These are phyloP conservation scores for Portunus trituberculatus DNA, from an alignment of 1,140 invertebrate genomes.

Conservation along the genomic window DNA sequence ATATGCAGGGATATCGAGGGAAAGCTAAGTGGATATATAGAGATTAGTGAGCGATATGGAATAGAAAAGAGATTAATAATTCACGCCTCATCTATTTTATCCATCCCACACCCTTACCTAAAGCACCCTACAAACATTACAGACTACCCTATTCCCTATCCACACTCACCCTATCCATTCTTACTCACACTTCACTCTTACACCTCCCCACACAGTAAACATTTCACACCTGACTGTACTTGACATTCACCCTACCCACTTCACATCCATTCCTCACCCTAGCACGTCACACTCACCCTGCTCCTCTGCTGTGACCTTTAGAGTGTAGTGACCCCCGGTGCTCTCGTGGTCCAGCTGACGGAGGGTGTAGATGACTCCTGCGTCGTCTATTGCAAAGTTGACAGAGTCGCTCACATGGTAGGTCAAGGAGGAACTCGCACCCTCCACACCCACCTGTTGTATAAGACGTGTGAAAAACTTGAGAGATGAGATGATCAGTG, in stretches of 20 bases:
- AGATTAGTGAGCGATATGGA: too few species aligned
- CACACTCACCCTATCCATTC: too few species aligned
- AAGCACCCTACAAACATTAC: too few species aligned
- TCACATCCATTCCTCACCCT: background rate
- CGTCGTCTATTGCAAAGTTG: background rate
- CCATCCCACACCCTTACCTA: too few species aligned
- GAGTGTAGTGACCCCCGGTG: background rate
- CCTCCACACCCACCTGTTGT: background rate
- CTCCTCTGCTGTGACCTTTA: background rate
- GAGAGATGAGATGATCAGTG: too few species aligned
- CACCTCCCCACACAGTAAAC: too few species aligned
- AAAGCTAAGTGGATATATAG: background rate
- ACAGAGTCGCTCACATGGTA: background rate
- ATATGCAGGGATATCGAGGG: background rate
- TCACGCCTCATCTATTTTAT: too few species aligned
- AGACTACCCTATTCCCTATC: too few species aligned
- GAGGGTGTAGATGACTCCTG: background rate
- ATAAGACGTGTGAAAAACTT: too few species aligned
- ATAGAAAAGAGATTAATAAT: too few species aligned
- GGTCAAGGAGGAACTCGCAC: background rate
- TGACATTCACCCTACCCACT: background rate
- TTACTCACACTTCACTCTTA: too few species aligned
- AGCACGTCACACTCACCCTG: background rate
- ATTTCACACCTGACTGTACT: too few species aligned
- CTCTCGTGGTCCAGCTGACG: background rate